Base-by-base conservation (phyloP, 2,888 invertebrate species). In the Camponotus fellah region DNA sequence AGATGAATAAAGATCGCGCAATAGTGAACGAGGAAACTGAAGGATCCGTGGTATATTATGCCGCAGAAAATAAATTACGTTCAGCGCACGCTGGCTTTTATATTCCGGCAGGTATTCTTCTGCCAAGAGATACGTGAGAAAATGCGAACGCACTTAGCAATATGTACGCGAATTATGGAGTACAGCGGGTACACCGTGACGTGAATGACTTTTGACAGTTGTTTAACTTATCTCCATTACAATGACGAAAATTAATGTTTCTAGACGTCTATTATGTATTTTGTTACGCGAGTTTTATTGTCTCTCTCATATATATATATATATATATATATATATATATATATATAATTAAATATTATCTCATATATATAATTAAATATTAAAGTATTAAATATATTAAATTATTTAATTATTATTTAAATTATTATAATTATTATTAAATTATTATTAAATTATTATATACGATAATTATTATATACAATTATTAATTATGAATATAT, bases 201-300 rank as follows among this genome's bases (percentile, higher is more conserved):
- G 46, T 43, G 75, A 72, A 80, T 81, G 37, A 75, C 58, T 81
- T 75, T 74, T 74, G 53, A 62, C 75, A 43, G 56, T 80, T 82
- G 82, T 84, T 86, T 81, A 82, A 75, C 46, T 82, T 60, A 49
- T 82, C 64, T 72, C 75, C 68, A 74, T 72, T 84, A 84, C 80
- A 81, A 71, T 69, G 56, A 43, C 58, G 37, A 34, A 58, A 53
- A 58, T 10, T 40, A 21, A 49, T 8, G 26, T 40, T 58, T 68
- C 34, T 12, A 37, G 58, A 12, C n/a, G 40, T 32, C 8, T 43
- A 26, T 74, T 60, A 32, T 53, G 49, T 53, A 53, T 53, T n/a
- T 2, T 46, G 3, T 46, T n/a, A 40, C 74, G 40, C 58, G 12
- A 60, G n/a, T 34, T 72, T 26, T 53, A n/a, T 53, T n/a, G 5